Evolutionary conservation across 2,888 invertebrate species (phyloP).

Genomic region (Leucophora obtusa): DNA sequence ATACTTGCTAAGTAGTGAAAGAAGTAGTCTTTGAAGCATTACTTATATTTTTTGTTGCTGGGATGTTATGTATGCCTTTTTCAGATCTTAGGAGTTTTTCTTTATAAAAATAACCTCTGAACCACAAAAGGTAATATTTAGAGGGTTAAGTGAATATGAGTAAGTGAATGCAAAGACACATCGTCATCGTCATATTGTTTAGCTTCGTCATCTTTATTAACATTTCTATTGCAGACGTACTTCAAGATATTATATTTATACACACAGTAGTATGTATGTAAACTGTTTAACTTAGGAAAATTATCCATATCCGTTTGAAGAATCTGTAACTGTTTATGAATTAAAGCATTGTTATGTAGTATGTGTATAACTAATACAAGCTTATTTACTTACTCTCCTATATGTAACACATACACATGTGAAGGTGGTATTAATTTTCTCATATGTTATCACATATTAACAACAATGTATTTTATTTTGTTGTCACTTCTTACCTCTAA

Average conservation of each 20-base stretch:
- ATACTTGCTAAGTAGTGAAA: too few species aligned
- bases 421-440: slow-evolving; percentile 13
- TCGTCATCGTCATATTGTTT: background rate
- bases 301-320: background rate
- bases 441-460: background rate
- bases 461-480: slow-evolving; percentile 15
- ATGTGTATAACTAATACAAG: background rate
- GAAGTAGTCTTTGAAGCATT: too few species aligned
- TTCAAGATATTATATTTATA: background rate
- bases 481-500: slow-evolving; percentile 20
- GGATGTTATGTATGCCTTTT: too few species aligned
- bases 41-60: too few species aligned
- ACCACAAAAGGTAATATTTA: too few species aligned
- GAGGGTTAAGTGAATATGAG: background rate
- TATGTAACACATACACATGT: background rate
- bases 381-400: background rate
- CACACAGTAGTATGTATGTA: too few species aligned
- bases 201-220: background rate
- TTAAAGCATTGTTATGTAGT: background rate
- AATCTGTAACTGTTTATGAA: background rate
- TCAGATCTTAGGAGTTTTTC: too few species aligned
- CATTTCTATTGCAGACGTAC: background rate
- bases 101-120: too few species aligned
- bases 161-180: background rate
- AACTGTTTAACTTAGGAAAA: background rate